phyloP scores from a whole-genome alignment of 2,888 invertebrate genomes.

The Schizotus pectinicornis region DNA sequence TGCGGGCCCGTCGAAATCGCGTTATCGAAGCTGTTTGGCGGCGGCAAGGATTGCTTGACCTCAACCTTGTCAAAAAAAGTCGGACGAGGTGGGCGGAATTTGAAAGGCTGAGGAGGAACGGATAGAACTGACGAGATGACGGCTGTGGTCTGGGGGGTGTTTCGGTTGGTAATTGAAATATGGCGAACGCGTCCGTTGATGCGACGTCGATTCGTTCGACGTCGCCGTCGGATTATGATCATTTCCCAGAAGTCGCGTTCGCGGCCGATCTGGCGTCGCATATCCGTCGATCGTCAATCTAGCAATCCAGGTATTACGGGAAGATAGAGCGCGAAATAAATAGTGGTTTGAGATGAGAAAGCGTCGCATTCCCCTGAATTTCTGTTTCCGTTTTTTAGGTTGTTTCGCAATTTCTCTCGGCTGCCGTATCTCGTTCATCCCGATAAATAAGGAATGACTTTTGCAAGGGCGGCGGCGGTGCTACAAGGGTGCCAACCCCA shows the following conservation, averaged over 20 bases:
- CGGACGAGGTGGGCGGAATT: too few relatives aligned
- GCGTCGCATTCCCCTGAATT: slow-evolving; percentile 31
- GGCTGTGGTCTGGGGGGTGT: slow-evolving; percentile 1
- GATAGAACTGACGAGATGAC: slow-evolving; percentile 3
- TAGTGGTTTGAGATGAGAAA: slow-evolving; percentile 30
- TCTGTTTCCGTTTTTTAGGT: slow-evolving; percentile 30
- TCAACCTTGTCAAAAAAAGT: too few relatives aligned
- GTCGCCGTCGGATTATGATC: slow-evolving; percentile 22
- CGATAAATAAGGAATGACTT: slow-evolving; percentile 52
- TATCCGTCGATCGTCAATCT: slow-evolving; percentile 22
- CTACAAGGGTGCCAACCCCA: slow-evolving; percentile 53
- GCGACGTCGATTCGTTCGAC: slow-evolving; percentile 10
- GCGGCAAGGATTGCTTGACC: too few relatives aligned
- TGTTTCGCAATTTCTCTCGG: slow-evolving; percentile 38
- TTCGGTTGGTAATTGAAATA: slow-evolving; percentile 13
- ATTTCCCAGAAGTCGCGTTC: slow-evolving; percentile 19
- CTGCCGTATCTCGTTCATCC: slow-evolving; percentile 37
- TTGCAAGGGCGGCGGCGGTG: slow-evolving; percentile 41
- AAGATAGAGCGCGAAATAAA: slow-evolving; percentile 29
- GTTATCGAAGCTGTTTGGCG: too few relatives aligned
- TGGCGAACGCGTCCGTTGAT: slow-evolving; percentile 9
- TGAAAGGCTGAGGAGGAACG: slow-evolving; percentile 2
- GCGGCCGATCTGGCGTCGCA: neutral
- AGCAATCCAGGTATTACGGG: slow-evolving; percentile 22
- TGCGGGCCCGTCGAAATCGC: too few relatives aligned